Percentiles rank a stretch among this genome's conserved stretches.
phyloP scores from a whole-genome alignment of 2,113 vertebrate genomes.

The Anser cygnoides region DNA sequence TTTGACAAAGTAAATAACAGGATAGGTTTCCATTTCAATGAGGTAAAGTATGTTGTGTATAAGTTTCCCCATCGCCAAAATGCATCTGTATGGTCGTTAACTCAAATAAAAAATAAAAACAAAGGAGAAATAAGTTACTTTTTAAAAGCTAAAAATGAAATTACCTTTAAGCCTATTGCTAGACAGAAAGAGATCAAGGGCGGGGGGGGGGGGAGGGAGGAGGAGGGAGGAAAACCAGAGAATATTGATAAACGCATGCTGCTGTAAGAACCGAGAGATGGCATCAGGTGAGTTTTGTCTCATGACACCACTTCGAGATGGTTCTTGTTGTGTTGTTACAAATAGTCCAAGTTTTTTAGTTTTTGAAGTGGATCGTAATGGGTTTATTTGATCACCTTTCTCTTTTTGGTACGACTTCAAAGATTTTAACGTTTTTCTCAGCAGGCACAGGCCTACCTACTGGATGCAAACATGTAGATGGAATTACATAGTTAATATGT shows the following conservation, averaged over 20 bases:
- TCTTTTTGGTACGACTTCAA: background rate
- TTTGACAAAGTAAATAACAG: constrained; percentile 18
- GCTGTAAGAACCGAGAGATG: background rate
- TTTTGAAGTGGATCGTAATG: background rate
- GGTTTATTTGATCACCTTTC: background rate
- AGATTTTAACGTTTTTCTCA: background rate
- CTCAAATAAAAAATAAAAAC: constrained; percentile 32
- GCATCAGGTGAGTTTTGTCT: background rate
- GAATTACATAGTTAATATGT: background rate
- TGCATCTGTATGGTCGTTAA: background rate
- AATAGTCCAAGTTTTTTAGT: background rate
- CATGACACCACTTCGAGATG: background rate
- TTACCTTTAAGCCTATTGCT: background rate
- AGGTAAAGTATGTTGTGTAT: constrained; percentile 36
- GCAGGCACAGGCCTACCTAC: background rate
- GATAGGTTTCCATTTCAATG: constrained; percentile 39
- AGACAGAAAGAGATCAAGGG: background rate
- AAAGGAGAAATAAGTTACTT: constrained; percentile 55
- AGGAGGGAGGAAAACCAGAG: background rate
- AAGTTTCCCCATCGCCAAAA: constrained; percentile 27
- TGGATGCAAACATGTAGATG: background rate
- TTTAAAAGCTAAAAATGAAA: constrained; percentile 12
- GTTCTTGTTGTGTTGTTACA: background rate
- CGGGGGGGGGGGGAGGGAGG: background rate
- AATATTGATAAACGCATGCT: background rate